phyloP scores from a whole-genome alignment of 2,888 invertebrate species.

The Zaprionus bogoriensis region DNA sequence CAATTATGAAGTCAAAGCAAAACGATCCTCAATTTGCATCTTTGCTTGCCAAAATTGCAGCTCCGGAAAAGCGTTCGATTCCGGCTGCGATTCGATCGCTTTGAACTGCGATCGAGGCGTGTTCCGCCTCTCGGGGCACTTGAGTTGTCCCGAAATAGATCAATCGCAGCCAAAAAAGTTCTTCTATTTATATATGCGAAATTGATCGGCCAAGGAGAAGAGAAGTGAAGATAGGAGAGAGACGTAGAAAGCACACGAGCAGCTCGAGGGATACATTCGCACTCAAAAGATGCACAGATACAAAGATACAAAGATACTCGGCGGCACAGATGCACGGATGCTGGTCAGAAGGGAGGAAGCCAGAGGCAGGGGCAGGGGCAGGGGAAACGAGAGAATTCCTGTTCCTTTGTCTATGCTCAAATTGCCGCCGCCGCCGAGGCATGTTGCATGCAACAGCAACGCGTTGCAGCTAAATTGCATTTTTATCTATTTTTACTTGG shows the following conservation, averaged over 20 bases:
- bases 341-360: too few relatives aligned
- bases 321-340: background rate
- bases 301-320: background rate
- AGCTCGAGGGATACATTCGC: slow-evolving; percentile 22
- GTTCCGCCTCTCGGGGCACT: slow-evolving; percentile 34
- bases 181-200: slow-evolving; percentile 74
- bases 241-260: background rate
- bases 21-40: background rate
- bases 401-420: slow-evolving; percentile 75
- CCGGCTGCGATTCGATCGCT: slow-evolving; percentile 17
- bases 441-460: slow-evolving; percentile 40
- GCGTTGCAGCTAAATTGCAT: slow-evolving; percentile 65
- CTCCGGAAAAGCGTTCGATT: background rate
- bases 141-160: slow-evolving; percentile 47
- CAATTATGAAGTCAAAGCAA: too few relatives aligned
- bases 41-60: background rate
- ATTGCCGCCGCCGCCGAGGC: slow-evolving; percentile 62
- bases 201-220: slow-evolving; percentile 58
- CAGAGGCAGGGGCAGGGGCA: background rate
- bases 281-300: slow-evolving; percentile 21
- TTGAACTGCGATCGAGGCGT: background rate
- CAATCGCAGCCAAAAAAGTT: slow-evolving; percentile 46
- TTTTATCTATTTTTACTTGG: slow-evolving; percentile 75
- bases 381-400: slow-evolving; percentile 49
- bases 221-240: background rate